A percentile compares a stretch with the other conserved stretches of the same genome.
phyloP scores from a whole-genome alignment of 2,888 invertebrate species.

The Pammene aurita region DNA sequence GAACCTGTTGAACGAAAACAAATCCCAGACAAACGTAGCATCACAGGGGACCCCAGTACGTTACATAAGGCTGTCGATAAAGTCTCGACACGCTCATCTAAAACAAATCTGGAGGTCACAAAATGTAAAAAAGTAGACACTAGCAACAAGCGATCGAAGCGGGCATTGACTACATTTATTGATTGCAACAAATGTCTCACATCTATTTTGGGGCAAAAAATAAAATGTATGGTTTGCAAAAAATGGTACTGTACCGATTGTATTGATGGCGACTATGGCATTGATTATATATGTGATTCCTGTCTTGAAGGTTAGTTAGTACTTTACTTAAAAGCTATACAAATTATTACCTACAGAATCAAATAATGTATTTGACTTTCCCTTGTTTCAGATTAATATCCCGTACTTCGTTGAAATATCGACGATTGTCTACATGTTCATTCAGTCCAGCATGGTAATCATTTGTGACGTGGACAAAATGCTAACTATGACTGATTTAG shows the following conservation, averaged over 20 bases:
- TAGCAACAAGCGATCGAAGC: neutral
- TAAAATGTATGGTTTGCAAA: neutral
- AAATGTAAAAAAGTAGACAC: neutral
- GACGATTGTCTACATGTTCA: neutral
- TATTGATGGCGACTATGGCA: neutral
- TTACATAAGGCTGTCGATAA: neutral
- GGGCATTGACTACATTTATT: neutral
- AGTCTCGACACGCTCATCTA: neutral
- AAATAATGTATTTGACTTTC: neutral
- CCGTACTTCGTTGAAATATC: neutral
- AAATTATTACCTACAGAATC: neutral
- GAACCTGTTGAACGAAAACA: too few species aligned
- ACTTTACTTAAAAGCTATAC: neutral
- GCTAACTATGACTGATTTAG: too few species aligned
- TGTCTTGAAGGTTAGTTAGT: neutral
- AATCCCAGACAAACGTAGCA: too few species aligned
- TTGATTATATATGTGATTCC: neutral
- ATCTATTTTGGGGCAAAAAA: neutral
- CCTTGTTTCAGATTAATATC: neutral
- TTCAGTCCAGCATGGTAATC: neutral
- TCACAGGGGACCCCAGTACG: neutral
- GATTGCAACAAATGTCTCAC: neutral
- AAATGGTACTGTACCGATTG: neutral
- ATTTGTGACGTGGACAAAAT: neutral
- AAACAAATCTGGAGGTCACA: neutral